phyloP scores from a whole-genome alignment of 2,113 vertebrate species.

The Taurulus bubalis region DNA sequence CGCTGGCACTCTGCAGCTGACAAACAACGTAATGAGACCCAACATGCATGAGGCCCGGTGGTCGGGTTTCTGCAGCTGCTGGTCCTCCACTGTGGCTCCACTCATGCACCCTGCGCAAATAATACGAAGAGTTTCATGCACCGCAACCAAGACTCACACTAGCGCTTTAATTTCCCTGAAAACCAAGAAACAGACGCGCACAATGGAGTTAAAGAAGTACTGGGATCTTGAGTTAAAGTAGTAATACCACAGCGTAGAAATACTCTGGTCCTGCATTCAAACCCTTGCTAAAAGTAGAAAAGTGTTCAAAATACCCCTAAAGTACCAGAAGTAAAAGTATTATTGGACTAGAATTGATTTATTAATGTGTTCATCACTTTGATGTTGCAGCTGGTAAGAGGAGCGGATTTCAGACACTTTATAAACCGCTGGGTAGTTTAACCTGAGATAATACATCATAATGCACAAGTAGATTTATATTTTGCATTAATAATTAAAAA shows the following conservation, averaged over 20 bases:
- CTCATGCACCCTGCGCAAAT: conserved; percentile 18
- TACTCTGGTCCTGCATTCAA: neutral
- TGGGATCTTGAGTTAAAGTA: neutral
- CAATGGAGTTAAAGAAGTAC: neutral
- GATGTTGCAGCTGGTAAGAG: too few relatives aligned
- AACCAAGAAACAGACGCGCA: neutral
- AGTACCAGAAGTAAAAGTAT: too few relatives aligned
- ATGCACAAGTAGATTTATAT: too few relatives aligned
- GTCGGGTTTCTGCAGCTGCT: too few relatives aligned
- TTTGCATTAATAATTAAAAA: too few relatives aligned
- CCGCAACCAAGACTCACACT: neutral
- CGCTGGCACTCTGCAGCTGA: conserved; percentile 57
- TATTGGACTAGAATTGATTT: too few relatives aligned
- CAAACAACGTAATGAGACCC: conserved; percentile 61
- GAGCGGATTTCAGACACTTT: too few relatives aligned
- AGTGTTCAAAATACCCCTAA: too few relatives aligned
- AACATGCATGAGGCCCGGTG: conserved; percentile 29
- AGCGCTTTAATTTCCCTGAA: neutral
- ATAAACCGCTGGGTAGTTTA: neutral
- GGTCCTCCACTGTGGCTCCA: too few relatives aligned
- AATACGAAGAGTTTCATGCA: neutral
- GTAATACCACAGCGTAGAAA: neutral
- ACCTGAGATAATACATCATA: neutral
- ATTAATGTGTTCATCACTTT: too few relatives aligned
- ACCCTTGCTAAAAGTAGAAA: neutral